These are phyloP conservation scores for Cordylochernes scorpioides DNA, from an alignment of 2,888 invertebrate species.

Conservation along the genomic window DNA sequence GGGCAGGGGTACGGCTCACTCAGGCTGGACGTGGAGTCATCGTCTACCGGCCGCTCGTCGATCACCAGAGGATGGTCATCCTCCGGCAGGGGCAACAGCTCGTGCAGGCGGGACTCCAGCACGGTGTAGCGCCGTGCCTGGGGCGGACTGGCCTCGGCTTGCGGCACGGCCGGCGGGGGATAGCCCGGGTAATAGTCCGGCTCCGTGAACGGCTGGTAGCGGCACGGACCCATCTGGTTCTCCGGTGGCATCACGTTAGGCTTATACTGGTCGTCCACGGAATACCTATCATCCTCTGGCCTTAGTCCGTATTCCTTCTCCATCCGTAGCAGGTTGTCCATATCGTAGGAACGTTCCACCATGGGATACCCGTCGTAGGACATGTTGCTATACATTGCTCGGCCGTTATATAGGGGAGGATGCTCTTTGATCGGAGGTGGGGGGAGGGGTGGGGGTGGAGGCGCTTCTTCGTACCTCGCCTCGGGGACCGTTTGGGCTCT, in stretches of 20 bases:
- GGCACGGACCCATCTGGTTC: neutral
- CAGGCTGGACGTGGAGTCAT: neutral
- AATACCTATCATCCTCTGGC: neutral
- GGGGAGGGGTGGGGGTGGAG: neutral
- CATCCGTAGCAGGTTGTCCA: conserved; percentile 25
- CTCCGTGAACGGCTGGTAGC: neutral
- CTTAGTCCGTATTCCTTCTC: conserved; percentile 22
- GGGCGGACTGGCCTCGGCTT: neutral
- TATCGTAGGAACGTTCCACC: conserved; percentile 11
- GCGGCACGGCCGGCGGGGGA: neutral
- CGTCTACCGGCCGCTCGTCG: conserved; percentile 4
- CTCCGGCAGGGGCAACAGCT: conserved; percentile 9
- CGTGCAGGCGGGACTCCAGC: conserved; percentile 4
- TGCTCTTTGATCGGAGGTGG: conserved; percentile 5
- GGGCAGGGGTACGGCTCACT: too few relatives aligned
- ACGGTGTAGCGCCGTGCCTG: conserved; percentile 3
- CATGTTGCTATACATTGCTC: conserved; percentile 1
- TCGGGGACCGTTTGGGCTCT: neutral
- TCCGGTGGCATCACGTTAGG: neutral
- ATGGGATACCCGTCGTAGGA: neutral
- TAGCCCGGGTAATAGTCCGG: neutral
- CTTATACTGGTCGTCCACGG: neutral
- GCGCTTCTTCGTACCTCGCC: neutral
- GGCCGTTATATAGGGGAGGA: conserved; percentile 2
- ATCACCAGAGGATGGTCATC: conserved; percentile 12